A percentile compares a stretch with the other conserved stretches of the same genome.
Conservation (phyloP, 2,113 vertebrate species). For the Ailuropoda melanoleuca region DNA sequence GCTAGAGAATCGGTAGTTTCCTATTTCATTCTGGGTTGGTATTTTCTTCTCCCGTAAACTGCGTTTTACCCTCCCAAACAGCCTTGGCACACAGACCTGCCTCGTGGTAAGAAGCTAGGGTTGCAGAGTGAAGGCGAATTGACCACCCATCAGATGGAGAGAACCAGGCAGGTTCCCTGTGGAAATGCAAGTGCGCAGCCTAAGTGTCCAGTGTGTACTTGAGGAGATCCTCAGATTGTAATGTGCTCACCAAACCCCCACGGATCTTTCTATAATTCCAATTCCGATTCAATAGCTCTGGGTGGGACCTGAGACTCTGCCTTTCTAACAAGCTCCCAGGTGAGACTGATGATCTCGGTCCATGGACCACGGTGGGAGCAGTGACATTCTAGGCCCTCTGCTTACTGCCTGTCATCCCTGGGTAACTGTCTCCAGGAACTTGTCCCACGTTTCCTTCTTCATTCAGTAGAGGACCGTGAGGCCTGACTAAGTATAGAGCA, state of each 20-base stretch:
- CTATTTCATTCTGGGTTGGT: neutral
- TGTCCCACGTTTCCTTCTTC: neutral
- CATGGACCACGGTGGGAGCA: neutral
- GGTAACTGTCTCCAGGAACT: conserved; percentile 21
- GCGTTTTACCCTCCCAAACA: neutral
- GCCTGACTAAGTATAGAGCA: conserved; percentile 11
- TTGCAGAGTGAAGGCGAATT: conserved; percentile 3
- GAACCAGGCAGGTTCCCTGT: conserved; percentile 1
- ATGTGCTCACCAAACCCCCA: neutral
- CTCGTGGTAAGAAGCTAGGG: conserved; percentile 19
- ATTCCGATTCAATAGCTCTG: neutral
- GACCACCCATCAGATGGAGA: neutral
- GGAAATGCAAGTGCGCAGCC: neutral
- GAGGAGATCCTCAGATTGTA: neutral
- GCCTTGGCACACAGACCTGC: neutral
- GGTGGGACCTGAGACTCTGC: neutral
- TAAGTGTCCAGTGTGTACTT: neutral
- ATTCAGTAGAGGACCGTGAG: conserved; percentile 8
- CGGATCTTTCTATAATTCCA: neutral
- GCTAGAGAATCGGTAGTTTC: neutral
- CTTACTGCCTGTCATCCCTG: neutral
- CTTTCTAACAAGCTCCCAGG: neutral
- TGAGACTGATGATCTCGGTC: neutral
- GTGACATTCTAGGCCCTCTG: neutral
- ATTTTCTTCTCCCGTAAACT: conserved; percentile 1